phyloP scores from a whole-genome alignment of 2,113 vertebrate genomes.

The Coturnix japonica region DNA sequence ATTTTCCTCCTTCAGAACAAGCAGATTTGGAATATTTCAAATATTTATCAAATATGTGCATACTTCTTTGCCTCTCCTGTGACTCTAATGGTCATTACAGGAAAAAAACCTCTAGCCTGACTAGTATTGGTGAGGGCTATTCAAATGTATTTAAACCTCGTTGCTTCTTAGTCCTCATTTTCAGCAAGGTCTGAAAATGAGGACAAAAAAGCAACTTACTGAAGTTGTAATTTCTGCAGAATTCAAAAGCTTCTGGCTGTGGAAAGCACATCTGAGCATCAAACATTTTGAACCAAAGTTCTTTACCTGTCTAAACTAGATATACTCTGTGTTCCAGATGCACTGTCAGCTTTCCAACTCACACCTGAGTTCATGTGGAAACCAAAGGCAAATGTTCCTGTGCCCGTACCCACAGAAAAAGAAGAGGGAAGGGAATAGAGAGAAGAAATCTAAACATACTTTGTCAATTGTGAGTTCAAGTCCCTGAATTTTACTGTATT shows the following conservation, averaged over 20 bases:
- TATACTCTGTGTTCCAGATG: neutral
- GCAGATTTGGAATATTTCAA: neutral
- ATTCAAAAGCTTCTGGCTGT: neutral
- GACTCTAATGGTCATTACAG: neutral
- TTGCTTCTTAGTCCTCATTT: neutral
- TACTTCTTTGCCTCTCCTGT: neutral
- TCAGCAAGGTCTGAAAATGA: neutral
- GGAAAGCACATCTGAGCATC: neutral
- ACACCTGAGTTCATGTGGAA: neutral
- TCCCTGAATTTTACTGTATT: neutral
- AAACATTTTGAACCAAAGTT: neutral
- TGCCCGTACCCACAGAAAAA: neutral
- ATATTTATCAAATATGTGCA: neutral
- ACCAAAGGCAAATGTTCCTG: neutral
- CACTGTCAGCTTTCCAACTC: neutral
- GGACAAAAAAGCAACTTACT: too few relatives aligned
- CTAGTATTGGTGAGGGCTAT: neutral
- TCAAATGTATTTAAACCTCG: neutral
- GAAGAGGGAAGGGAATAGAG: neutral
- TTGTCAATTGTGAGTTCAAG: neutral
- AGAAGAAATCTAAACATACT: neutral
- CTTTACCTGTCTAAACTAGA: constrained; percentile 1
- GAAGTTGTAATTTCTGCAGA: neutral
- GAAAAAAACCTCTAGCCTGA: neutral
- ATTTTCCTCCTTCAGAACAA: neutral